Base-by-base conservation (phyloP, 2,113 vertebrate species). In the Phodopus roborovskii region DNA sequence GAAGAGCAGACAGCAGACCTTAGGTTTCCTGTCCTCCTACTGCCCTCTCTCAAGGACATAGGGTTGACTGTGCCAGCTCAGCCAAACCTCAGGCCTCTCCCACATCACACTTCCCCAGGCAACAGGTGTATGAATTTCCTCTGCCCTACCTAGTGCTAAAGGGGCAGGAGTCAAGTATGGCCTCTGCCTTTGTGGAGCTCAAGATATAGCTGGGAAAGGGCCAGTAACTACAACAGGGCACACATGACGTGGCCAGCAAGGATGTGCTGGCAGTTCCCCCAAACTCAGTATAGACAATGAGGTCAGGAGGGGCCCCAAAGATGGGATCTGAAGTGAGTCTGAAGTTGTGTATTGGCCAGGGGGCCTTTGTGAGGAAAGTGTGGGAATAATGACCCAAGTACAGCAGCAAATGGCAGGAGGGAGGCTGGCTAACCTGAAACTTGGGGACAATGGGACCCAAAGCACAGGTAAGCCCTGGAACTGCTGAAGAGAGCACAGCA, bases 251-350 rank as follows among this genome's bases (percentile, higher is more conserved):
- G 28, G 78, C 48, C 9, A 42, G 66, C 3, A 33, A 28, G 20
- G 42, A 7, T 33, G 68, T 16, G 28, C 83, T 20, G 10, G 36
- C 73, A 17, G 39, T 12, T 30, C 10, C 16, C 16, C 75, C 74
- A 17, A 4, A 68, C 3, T 56, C 7, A 17, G 7, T 1, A 8
- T 0, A 75, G 22, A 39, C 33, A 0, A 5, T 1, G 4, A 33
- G n/a, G 33, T 45, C 60, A 50, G 71, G 66, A 56, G 28, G 9
- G 71, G 58, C 84, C 17, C 1, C 0, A 0, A 7, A 5, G 62
- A 68, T 0, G n/a, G 77, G 15, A 12, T 24, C 53, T 13, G 56
- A 50, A 3, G 11, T 33, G 89, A 9, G 33, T 89, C 53, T 50
- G 56, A 48, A 30, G 48, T n/a, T 33, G 36, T 36, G 26, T 19